Base-by-base conservation (phyloP, 2,113 vertebrate genomes). In the Rhynchopsitta pachyrhyncha region DNA sequence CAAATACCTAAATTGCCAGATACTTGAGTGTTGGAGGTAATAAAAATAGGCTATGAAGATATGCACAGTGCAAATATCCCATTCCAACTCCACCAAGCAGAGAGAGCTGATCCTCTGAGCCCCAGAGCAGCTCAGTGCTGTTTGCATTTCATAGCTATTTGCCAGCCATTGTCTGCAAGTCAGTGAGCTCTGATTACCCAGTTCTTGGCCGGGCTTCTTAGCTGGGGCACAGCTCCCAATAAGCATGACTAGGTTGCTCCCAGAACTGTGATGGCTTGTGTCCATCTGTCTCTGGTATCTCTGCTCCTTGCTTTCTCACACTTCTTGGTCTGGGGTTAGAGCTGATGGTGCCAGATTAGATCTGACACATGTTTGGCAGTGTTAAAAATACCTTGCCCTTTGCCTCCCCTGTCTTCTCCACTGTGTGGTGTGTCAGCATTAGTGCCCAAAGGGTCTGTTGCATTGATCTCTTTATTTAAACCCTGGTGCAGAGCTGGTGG, bases 101-200 rank as follows among this genome's bases (percentile, higher is more conserved):
- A 60, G 20, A 1, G 5, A 55, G 11, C 24, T 31, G 27, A 24
- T 46, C 19, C 14, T 63, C 47, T 35, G 66, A 76, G 35, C 5
- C 28, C 10, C 28, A 60, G 25, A 0, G 1, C n/a, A 73, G 42
- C 52, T 24, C 33, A 14, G 13, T 4, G 1, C 22, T 64, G 25
- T n/a, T 27, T 46, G 23, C 8, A 33, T 77, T 62, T 90, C 6
- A 2, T 42, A 70, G 29, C 5, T 62, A 55, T 76, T 93, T 88
- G 47, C 33, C 71, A 77, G 4, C 29, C 47, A 9, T 13, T 77
- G 39, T 73, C 63, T 76, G 33, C 29, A 60, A 82, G 39, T 64
- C 60, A 85, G 15, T 17, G 12, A 63, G 42, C 16, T 73, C 49
- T 55, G 29, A 47, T 76, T 42, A 88, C 17, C 17, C 24, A 49